Evolutionary conservation across 2,113 vertebrate species (phyloP).

Genomic region (Heptranchias perlo): DNA sequence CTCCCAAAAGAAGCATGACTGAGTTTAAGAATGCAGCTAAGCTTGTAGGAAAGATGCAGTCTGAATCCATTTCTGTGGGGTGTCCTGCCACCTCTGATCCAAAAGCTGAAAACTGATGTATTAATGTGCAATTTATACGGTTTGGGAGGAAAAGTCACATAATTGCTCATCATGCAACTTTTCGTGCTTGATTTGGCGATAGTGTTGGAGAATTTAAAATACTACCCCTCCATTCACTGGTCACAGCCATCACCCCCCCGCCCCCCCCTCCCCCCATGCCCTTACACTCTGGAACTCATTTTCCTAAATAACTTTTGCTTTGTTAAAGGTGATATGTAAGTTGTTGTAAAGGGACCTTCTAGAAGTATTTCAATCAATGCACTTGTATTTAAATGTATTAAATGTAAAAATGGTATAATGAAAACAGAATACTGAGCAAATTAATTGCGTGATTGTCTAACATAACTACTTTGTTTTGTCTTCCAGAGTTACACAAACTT

Average conservation of each 20-base stretch:
- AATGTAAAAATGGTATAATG: background rate
- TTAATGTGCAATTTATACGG: background rate
- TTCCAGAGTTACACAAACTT: constrained; percentile 91
- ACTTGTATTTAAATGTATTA: background rate
- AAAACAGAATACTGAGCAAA: background rate
- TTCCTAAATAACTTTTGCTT: background rate
- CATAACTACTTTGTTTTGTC: constrained; percentile 42
- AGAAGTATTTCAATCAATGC: background rate
- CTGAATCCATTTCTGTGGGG: background rate
- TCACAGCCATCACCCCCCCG: background rate
- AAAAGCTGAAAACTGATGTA: background rate
- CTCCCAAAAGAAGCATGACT: background rate
- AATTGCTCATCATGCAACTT: background rate
- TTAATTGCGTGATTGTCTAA: background rate
- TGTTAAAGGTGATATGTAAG: background rate
- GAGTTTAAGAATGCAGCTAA: background rate
- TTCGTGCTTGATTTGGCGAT: too few species aligned
- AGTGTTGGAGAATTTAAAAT: background rate
- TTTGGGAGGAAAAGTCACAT: background rate
- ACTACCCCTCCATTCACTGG: background rate
- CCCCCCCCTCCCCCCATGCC: background rate
- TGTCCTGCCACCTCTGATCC: background rate
- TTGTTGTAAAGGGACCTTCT: background rate
- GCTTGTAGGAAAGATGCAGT: background rate
- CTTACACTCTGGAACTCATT: background rate